Base-by-base conservation (phyloP, 2,113 vertebrate genomes). In the Martes martes region DNA sequence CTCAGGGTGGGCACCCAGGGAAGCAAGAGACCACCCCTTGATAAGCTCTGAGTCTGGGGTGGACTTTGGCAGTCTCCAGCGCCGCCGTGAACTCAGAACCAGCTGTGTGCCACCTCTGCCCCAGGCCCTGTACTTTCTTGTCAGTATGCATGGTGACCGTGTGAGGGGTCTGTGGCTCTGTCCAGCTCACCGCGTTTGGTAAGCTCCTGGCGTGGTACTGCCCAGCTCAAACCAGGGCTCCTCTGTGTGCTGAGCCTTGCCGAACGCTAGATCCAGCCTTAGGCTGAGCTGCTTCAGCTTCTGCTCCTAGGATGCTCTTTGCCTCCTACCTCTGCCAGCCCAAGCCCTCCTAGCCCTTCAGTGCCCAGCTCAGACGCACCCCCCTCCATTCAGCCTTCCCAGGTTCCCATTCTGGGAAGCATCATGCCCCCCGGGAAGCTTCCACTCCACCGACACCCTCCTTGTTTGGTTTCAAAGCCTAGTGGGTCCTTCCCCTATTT, bases 211-310 rank as follows among this genome's bases (percentile, higher is more conserved):
- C 0, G 4, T n/a, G 21, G 50, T 33, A 14, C 36, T n/a, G 33
- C 11, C 57, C 24, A 1, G 33, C 78, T 57, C 63, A 19, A 23
- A 13, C 42, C 67, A 4, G 36, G 89, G 50, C 78, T 81, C 79
- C 1, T 0, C 3, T 10, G 47, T 0, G 21, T 13, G 16, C 28
- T 0, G 3, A 52, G 84, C 39, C 45, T 31, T 13, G 26, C 11
- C 0, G 18, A 36, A 47, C 45, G 55, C 21, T 2, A 6, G 80
- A 21, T 33, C 5, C 23, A 7, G 1, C 3, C 87, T 3, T 11
- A 31, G 81, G 9, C 33, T 21, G 36, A 55, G n/a, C 78, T 7
- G 33, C 76, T n/a, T 19, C 14, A 5, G 31, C 52, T 1, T 42
- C 63, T 26, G 76, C 47, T 74, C 79, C 0, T 4, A 65, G 61